A percentile compares a stretch with the other conserved stretches of the same genome.
Evolutionary conservation across 2,888 invertebrate genomes (phyloP).

Genomic region (Eumerus sabulonum): DNA sequence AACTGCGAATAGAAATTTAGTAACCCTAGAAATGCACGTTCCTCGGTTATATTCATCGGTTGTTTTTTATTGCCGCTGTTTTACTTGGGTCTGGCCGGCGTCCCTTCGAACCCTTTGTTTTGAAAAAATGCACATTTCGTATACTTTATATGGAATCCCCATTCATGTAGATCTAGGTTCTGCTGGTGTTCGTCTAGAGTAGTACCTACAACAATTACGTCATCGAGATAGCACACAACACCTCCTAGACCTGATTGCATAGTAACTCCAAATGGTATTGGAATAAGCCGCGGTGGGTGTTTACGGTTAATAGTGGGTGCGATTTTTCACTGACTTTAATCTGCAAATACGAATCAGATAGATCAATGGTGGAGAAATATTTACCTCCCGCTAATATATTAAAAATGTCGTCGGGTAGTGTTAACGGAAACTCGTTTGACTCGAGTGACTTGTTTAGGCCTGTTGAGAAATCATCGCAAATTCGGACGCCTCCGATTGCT

Average conservation of each 20-base stretch:
- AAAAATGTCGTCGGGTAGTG: slow-evolving; percentile 3
- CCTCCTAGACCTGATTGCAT: slow-evolving; percentile 53
- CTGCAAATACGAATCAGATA: too few species aligned
- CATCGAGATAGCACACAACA: too few species aligned
- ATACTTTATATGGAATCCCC: slow-evolving; percentile 49
- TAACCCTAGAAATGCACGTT: slow-evolving; percentile 46
- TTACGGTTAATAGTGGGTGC: neutral
- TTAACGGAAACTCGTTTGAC: neutral
- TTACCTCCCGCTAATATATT: neutral
- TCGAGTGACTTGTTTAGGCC: neutral
- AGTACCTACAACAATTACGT: too few species aligned
- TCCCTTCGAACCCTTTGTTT: slow-evolving; percentile 32
- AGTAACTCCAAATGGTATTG: neutral
- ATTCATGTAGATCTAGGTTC: slow-evolving; percentile 40
- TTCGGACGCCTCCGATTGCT: neutral
- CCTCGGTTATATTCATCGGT: slow-evolving; percentile 43
- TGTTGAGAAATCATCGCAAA: neutral
- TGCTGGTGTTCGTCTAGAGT: slow-evolving; percentile 42
- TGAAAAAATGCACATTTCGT: slow-evolving; percentile 27
- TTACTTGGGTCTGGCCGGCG: slow-evolving; percentile 34
- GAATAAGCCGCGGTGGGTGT: neutral
- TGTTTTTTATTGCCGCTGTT: slow-evolving; percentile 36
- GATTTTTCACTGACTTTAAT: neutral
- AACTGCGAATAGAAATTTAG: slow-evolving; percentile 26
- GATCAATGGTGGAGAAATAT: too few species aligned